Base-by-base conservation (phyloP, 2,888 invertebrate species). In the Drosophila putrida region DNA sequence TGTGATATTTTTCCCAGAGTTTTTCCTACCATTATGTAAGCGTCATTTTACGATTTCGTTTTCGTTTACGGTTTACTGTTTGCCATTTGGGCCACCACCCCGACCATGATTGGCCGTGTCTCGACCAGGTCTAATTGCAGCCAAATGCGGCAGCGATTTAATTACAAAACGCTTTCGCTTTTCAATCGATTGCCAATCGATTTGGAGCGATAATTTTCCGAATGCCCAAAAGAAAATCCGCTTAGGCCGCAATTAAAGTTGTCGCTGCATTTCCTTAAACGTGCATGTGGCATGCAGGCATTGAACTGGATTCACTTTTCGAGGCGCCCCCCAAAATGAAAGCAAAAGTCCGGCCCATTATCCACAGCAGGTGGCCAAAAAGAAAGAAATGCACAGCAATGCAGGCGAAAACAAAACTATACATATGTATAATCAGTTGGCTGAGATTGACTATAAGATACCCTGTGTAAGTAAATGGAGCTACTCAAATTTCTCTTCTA, bases 151-250 rank as follows among this genome's bases (percentile, higher is more conserved):
- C 55, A 51, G 58, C 75, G 62, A 55, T 67, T 82, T 79, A 78
- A 80, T 80, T 73, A 74, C 68, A 70, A 78, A 65, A 54, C 62
- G 80, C 80, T 80, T 80, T 82, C 80, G 82, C 60, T 79, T 80
- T 82, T 82, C 65, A 53, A 55, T 68, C 66, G 64, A 69, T 75
- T 27, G 71, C 65, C 33, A 43, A 35, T 68, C 71, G 87, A 84
- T 87, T 78, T 66, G 71, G 71, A 33, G 61, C 69, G 79, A 89
- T 84, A 67, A 86, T 88, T 86, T 68, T 78, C 28, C 47, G 59
- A 43, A 57, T 44, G 53, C 49, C 58, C 44, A 55, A 73, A 62
- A 71, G 4, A 36, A 38, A 73, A 66, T 41, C 46, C 15, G 64
- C 67, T 73, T 44, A 39, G 43, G 39, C 47, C 9, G 38, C 65